A percentile compares a stretch with the other conserved stretches of the same genome.
These are phyloP conservation scores for Cyphomyrus discorhynchus DNA, from an alignment of 2,113 vertebrate species.

Conservation along the genomic window DNA sequence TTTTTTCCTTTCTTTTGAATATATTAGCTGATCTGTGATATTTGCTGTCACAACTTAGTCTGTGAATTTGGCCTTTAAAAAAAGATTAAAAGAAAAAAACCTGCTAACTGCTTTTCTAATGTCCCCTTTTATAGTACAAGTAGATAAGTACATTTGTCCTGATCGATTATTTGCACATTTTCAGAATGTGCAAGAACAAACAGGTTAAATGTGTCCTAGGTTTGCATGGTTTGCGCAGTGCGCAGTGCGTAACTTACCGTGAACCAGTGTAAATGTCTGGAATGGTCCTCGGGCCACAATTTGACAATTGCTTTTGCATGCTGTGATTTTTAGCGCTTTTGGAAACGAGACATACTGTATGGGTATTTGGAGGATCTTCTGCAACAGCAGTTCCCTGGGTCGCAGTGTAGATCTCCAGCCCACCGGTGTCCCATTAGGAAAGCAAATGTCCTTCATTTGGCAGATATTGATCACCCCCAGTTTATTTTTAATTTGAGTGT, in stretches of 20 bases:
- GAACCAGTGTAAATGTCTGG: not conserved
- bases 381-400: not conserved
- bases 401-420: not conserved
- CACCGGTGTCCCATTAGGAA: not conserved
- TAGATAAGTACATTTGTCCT: not conserved
- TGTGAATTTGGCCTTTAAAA: not conserved
- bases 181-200: not conserved
- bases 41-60: not conserved
- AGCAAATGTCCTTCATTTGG: not conserved
- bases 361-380: not conserved
- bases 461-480: not conserved
- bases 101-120: not conserved
- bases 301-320: not conserved
- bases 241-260: not conserved
- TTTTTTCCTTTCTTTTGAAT: not conserved
- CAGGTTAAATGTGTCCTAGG: not conserved
- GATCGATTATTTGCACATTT: not conserved
- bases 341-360: not conserved
- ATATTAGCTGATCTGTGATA: not conserved
- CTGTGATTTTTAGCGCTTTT: no score
- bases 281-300: not conserved
- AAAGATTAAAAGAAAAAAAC: not conserved
- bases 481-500: not conserved
- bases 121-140: not conserved
- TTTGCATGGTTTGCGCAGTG: not conserved